These are phyloP conservation scores for Clarias pachynema DNA, from an alignment of 2,797 vertebrate genomes.

Conservation along the genomic window DNA sequence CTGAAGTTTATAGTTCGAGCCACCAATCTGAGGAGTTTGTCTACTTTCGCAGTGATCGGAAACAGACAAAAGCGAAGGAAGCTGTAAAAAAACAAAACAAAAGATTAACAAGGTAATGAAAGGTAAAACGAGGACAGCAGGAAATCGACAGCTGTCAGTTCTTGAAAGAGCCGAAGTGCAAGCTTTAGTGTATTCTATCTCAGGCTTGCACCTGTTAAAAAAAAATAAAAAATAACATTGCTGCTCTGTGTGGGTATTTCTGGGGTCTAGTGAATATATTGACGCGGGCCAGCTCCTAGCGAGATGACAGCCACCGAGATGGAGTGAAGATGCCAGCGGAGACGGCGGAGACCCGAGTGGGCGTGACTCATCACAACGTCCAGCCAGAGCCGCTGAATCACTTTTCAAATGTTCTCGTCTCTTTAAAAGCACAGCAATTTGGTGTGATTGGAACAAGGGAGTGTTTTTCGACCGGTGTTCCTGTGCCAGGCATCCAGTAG, in stretches of 20 bases:
- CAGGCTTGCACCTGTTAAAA: not conserved
- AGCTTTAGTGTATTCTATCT: constrained; percentile 31
- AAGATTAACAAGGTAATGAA: constrained; percentile 25
- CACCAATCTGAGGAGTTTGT: constrained; percentile 48
- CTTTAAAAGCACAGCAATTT: constrained; percentile 36
- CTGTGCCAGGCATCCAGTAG: constrained; percentile 23
- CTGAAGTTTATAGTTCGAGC: constrained; percentile 46
- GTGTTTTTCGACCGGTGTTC: constrained; percentile 62
- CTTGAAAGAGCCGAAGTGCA: constrained; percentile 16
- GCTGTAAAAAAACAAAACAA: constrained; percentile 27
- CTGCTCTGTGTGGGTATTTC: constrained; percentile 21
- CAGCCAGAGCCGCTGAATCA: constrained; percentile 33
- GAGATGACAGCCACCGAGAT: not conserved
- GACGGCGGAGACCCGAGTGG: constrained; percentile 16
- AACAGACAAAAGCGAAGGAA: constrained; percentile 6
- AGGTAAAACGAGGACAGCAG: constrained; percentile 23
- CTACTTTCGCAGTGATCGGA: constrained; percentile 23
- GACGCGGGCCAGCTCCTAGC: not conserved
- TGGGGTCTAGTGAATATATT: constrained; percentile 30
- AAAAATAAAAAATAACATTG: not conserved
- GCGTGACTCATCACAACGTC: constrained; percentile 44
- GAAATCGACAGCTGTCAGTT: constrained; percentile 20
- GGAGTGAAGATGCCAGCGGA: constrained; percentile 3
- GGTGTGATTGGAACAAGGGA: constrained; percentile 59
- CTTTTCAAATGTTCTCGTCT: constrained; percentile 38